Evolutionary conservation across 2,113 vertebrate genomes (phyloP).

Genomic region (Actenoides lindsayi): DNA sequence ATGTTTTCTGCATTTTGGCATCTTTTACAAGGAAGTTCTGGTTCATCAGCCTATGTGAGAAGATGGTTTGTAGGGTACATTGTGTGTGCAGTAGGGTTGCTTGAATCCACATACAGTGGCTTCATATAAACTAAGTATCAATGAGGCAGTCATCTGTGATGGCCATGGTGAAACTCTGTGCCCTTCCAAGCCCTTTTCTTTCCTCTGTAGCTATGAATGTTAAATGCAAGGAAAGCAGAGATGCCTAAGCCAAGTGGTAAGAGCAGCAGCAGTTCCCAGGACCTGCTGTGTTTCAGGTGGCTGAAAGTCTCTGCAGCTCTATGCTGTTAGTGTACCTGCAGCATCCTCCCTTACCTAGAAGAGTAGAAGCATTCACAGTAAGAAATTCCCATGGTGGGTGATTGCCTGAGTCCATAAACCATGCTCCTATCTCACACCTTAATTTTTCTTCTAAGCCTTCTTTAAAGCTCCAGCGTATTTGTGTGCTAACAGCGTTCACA

Average conservation of each 20-base stretch:
- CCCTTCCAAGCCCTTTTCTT: not conserved
- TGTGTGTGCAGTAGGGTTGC: not conserved
- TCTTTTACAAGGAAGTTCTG: not conserved
- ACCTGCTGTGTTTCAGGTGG: rapidly evolving
- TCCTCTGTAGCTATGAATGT: not conserved
- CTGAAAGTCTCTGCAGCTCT: not conserved
- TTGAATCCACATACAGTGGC: not conserved
- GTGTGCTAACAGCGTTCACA: not conserved
- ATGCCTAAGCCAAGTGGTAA: not conserved
- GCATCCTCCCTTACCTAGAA: not conserved
- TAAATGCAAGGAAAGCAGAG: not conserved
- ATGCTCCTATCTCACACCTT: not conserved
- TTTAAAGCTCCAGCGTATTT: not conserved
- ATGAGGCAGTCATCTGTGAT: not conserved
- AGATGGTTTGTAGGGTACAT: not conserved
- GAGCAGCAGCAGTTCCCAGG: not conserved
- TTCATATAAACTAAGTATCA: not conserved
- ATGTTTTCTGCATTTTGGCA: not conserved
- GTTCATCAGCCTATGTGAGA: not conserved
- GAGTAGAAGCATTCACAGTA: not conserved
- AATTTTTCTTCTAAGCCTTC: not conserved
- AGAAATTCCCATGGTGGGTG: not conserved
- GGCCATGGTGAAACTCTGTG: not conserved
- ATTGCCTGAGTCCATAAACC: not conserved
- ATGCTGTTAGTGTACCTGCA: not conserved